Conservation (phyloP, 1,140 invertebrate genomes). For the Theocolax elegans region DNA sequence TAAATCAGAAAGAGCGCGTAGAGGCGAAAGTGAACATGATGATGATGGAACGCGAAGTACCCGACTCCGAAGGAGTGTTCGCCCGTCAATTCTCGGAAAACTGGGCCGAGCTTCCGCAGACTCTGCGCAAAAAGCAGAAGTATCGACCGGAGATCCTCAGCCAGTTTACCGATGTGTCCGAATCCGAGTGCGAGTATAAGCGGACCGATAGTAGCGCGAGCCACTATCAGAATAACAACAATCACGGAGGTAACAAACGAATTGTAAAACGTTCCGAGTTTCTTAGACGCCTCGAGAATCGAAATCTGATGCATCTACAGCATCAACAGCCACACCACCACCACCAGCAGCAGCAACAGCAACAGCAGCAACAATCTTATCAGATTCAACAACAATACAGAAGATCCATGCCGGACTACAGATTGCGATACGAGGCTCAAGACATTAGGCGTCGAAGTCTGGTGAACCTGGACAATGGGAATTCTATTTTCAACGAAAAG, state of each 20-base stretch:
- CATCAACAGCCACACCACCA: not conserved
- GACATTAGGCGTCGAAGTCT: conserved; percentile 18
- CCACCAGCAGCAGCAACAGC: not conserved
- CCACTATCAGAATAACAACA: conserved; percentile 31
- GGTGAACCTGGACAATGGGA: conserved; percentile 29
- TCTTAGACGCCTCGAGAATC: conserved; percentile 53
- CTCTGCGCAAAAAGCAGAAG: conserved; percentile 60
- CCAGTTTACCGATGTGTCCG: conserved; percentile 62
- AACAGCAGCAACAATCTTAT: not conserved
- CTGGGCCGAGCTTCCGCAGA: conserved; percentile 66
- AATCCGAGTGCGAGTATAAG: conserved; percentile 56
- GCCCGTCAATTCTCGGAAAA: conserved; percentile 57
- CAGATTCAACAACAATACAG: not conserved
- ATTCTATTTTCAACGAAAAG: conserved; percentile 34
- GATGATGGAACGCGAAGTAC: conserved; percentile 63
- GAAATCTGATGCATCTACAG: conserved; percentile 35
- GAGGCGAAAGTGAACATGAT: conserved; percentile 13
- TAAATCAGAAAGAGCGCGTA: not conserved
- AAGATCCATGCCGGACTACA: conserved; percentile 45
- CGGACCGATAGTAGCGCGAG: conserved; percentile 43
- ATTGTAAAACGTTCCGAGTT: conserved; percentile 61
- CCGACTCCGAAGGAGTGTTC: conserved; percentile 62
- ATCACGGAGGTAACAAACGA: conserved; percentile 38
- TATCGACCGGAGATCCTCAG: conserved; percentile 63
- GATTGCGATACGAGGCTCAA: conserved; percentile 47